Evolutionary conservation across 2,888 invertebrate genomes (phyloP), one percentile per base, ranked within the genome.

Genomic region (Campoplex capitator): DNA sequence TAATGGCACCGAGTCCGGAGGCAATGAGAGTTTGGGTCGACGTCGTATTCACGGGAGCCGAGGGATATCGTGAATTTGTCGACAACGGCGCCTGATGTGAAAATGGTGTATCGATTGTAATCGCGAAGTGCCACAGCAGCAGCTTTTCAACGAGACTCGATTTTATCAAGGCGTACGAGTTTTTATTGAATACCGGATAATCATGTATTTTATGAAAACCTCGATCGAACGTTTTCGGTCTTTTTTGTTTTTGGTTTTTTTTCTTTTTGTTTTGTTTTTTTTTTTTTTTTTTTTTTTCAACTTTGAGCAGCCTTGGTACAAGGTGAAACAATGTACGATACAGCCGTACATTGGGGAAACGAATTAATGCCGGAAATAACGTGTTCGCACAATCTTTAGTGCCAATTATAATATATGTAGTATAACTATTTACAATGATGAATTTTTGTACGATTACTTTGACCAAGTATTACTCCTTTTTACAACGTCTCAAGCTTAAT

Each of bases 21-120:
- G 98, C 98, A 0, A 99, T 99, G 95, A 95, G 99, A 89, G 98
- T 99, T 91, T 99, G 99, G 99, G 98, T 99, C 80, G 99, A 99
- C 95, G 98, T 98, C 9, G 96, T 98, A 76, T 98, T 98, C 95
- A 98, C 98, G 0, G 98, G 98, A 13, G 98, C 98, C 2, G 98
- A 98, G 93, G 98, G 98, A 0, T 98, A 98, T 93, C 96, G 96
- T 92, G 97, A 97, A 93, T 97, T 96, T 91, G 96, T 96, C 91
- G 96, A 96, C 90, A 94, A 93, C 77, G 92, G 92, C 32, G 90
- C 93, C 83, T 94, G 92, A 94, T 74, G 35, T 71, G 32, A 18
- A 71, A 28, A 32, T 62, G 4, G 62, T 16, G 62, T 32, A 32
- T 62, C 62, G 62, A 62, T 62, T 62, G 62, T 62, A 62, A 62